These are phyloP conservation scores for Syngnathus scovelli DNA, from an alignment of 2,113 vertebrate genomes.

Conservation along the genomic window DNA sequence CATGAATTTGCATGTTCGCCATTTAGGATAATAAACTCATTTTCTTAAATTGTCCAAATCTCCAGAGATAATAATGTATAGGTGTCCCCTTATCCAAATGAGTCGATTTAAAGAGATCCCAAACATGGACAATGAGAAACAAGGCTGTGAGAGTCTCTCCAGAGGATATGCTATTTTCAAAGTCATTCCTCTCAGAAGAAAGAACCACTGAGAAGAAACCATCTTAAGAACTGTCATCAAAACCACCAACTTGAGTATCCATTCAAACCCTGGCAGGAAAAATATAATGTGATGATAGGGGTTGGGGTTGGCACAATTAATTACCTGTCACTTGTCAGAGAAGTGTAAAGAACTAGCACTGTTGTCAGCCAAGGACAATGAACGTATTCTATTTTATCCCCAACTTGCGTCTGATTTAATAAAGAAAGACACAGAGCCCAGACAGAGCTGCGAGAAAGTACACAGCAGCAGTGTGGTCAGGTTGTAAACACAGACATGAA, in stretches of 20 bases:
- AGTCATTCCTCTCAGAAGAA: conserved; percentile 26
- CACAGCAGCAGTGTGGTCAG: conserved; percentile 52
- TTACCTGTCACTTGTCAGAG: conserved; percentile 62
- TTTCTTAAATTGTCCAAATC: conserved; percentile 21
- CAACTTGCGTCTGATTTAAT: conserved; percentile 52
- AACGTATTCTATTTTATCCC: conserved; percentile 31
- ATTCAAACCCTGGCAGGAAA: conserved; percentile 22
- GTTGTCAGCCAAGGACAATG: conserved; percentile 64
- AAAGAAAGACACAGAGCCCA: conserved; percentile 52
- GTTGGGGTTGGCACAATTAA: conserved; percentile 38
- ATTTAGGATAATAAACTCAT: not conserved
- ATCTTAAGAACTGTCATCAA: not conserved
- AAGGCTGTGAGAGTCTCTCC: conserved; percentile 9
- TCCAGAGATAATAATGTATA: conserved; percentile 50
- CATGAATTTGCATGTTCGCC: not conserved
- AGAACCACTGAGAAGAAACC: conserved; percentile 4
- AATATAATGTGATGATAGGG: conserved; percentile 27
- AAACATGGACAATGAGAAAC: conserved; percentile 4
- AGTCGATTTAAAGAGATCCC: conserved; percentile 46
- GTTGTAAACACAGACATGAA: conserved; percentile 64
- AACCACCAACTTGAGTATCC: not conserved
- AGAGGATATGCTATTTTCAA: conserved; percentile 21
- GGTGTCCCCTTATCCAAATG: conserved; percentile 53
- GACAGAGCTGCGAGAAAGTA: conserved; percentile 41
- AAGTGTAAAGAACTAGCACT: conserved; percentile 19